Evolutionary conservation across 2,113 vertebrate species (phyloP).

Genomic region (Cricetomys ansorgei): DNA sequence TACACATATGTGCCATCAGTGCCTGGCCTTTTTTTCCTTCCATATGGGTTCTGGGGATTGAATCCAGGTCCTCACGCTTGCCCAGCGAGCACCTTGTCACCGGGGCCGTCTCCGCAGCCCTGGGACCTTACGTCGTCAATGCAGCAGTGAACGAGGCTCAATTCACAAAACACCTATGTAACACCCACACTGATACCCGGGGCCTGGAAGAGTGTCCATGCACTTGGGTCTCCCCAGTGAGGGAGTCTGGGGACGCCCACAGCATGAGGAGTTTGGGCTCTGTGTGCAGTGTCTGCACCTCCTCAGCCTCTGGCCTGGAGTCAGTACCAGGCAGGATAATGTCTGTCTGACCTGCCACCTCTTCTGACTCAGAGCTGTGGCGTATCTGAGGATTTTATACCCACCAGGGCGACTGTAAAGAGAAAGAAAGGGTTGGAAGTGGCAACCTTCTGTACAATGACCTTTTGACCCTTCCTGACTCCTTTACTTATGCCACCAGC

Average conservation of each 20-base stretch:
- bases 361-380: background rate
- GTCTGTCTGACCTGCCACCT: too few species aligned
- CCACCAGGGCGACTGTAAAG: background rate
- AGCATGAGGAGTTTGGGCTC: rapidly evolving
- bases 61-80: background rate
- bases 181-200: background rate
- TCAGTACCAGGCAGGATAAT: rapidly evolving
- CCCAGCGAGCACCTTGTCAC: too few species aligned
- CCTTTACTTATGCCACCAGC: background rate
- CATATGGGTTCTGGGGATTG: background rate
- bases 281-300: rapidly evolving
- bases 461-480: background rate
- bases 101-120: background rate
- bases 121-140: rapidly evolving
- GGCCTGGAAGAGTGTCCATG: rapidly evolving
- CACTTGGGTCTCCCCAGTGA: too few species aligned
- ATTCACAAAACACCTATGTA: background rate
- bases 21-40: background rate
- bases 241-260: rapidly evolving
- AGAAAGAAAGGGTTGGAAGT: background rate
- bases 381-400: rapidly evolving
- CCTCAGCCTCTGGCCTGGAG: rapidly evolving
- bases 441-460: rapidly evolving
- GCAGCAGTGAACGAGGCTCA: background rate
- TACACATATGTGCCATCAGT: too few species aligned